Evolutionary conservation across 2,888 invertebrate species (phyloP), one percentile per base, ranked within the genome.

Genomic region (Galeopsomyia nigrocyanea): DNA sequence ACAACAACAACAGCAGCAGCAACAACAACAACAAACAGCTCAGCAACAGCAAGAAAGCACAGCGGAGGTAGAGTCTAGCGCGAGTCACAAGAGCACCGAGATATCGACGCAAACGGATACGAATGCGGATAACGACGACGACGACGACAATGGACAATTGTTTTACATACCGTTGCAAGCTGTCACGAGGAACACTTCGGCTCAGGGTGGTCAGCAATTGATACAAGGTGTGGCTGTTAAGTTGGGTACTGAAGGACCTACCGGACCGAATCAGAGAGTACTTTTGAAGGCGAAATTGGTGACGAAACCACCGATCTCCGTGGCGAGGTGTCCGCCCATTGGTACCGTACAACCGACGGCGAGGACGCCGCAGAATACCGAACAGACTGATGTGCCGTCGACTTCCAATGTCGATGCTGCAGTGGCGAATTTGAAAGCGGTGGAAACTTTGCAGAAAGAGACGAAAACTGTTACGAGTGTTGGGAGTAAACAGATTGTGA

Each of bases 191-290:
- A 85, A 87, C 60, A 84, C 83, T 0, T 83, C 86, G 3, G 81
- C 81, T 17, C 84, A 83, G 72, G 85, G 85, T 3, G 85, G 85
- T 3, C 86, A 87, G 53, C 88, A 88, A 75, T 75, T 89, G 17
- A 90, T 91, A 72, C 90, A 91, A 78, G 91, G 91, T 0, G 91
- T 91, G 0, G 90, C 91, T 1, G 91, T 91, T 1, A 91, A 91
- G 80, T 81, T 92, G 50, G 91, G 90, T 0, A 89, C 91, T 0
- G 90, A 91, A 78, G 91, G 91, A 2, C 89, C 89, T 0, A 89
- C 88, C 53, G 90, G 90, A 3, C 90, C 90, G 0, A 90, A 91
- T 80, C 91, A 91, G 70, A 87, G 90, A 75, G 91, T 91, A 39
- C 84, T 89, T 10, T 72, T 91, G 87, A 89, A 90, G 76, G 91